A percentile compares a stretch with the other conserved stretches of the same genome.
These are phyloP conservation scores for Spheniscus mendiculus DNA, from an alignment of 2,113 vertebrate species.

Conservation along the genomic window DNA sequence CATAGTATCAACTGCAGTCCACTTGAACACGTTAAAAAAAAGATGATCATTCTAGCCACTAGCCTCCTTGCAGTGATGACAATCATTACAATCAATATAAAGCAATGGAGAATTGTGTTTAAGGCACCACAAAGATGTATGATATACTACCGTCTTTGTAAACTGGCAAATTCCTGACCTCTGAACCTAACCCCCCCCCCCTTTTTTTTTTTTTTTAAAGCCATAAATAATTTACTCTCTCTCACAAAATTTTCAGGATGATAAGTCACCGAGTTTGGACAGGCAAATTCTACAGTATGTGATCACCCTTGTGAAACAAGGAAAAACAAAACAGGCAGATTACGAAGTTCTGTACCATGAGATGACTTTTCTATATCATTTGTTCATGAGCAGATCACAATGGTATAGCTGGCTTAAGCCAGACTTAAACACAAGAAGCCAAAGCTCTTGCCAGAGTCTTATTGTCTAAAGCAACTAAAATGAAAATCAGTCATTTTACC, in stretches of 20 bases:
- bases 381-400: background rate
- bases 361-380: background rate
- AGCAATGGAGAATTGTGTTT: background rate
- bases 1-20: background rate
- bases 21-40: background rate
- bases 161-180: background rate
- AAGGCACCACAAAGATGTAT: background rate
- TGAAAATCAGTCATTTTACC: conserved; percentile 74
- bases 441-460: background rate
- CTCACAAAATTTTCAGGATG: background rate
- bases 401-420: background rate
- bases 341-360: background rate
- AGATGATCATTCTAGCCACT: background rate
- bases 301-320: background rate
- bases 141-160: background rate
- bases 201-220: background rate
- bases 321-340: background rate
- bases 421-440: background rate
- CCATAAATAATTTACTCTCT: background rate
- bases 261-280: background rate
- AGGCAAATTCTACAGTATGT: background rate
- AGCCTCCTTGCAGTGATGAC: background rate
- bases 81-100: background rate
- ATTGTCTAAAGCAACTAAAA: background rate
- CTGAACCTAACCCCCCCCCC: background rate